phyloP scores from a whole-genome alignment of 2,888 invertebrate genomes.

The Trachelus tabidus region DNA sequence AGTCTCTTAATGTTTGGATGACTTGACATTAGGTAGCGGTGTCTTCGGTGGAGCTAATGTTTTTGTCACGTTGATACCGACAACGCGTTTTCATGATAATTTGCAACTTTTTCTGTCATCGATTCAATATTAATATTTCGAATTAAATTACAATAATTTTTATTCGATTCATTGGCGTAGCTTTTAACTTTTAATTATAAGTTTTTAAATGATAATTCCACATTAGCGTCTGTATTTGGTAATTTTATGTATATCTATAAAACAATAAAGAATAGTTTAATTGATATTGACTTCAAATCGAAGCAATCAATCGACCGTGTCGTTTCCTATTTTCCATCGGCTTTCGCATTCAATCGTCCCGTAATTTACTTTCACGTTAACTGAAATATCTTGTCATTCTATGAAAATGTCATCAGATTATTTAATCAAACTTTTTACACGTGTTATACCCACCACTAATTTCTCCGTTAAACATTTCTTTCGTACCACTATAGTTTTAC shows the following conservation, averaged over 20 bases:
- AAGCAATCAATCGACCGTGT: not conserved
- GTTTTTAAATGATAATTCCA: not conserved
- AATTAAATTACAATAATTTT: not conserved
- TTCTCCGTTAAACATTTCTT: not conserved
- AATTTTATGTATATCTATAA: not conserved
- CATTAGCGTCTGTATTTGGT: not conserved
- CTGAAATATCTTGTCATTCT: not conserved
- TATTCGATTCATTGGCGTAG: not conserved
- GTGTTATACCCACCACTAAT: not conserved
- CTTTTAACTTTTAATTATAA: not conserved
- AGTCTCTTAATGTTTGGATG: not conserved
- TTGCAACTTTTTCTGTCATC: not conserved
- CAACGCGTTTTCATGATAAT: too few relatives aligned
- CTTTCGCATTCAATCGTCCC: not conserved
- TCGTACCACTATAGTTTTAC: not conserved
- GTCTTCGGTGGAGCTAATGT: not conserved
- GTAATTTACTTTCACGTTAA: not conserved
- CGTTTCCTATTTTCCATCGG: not conserved
- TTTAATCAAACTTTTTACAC: not conserved
- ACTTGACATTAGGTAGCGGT: not conserved
- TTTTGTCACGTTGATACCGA: not conserved
- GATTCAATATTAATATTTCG: not conserved
- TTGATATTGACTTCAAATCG: not conserved
- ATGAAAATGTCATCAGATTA: not conserved
- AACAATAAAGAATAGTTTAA: not conserved